These are phyloP conservation scores for Capromys pilorides DNA, from an alignment of 2,797 vertebrate genomes.

Conservation along the genomic window DNA sequence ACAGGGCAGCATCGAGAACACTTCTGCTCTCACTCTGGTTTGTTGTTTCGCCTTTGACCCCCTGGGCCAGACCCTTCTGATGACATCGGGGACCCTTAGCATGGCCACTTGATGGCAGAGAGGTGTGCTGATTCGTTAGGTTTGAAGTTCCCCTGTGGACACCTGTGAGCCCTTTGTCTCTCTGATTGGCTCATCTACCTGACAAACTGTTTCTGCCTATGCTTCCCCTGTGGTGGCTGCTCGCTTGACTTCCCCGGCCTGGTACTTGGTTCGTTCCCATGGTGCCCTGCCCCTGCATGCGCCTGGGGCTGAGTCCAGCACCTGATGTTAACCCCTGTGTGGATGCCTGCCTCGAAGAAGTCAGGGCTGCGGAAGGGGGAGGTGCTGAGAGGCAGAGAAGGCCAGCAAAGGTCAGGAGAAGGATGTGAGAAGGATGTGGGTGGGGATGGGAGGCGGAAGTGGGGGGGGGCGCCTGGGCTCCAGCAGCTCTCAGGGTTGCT, in stretches of 20 bases:
- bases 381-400: neutral
- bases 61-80: neutral
- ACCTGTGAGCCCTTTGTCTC: neutral
- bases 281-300: neutral
- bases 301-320: neutral
- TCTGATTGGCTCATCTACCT: neutral
- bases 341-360: neutral
- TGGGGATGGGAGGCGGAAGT: neutral
- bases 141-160: neutral
- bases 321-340: neutral
- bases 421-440: slow-evolving; percentile 45
- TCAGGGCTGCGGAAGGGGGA: neutral
- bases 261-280: neutral
- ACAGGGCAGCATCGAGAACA: rapidly evolving
- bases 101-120: neutral
- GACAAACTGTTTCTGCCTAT: neutral
- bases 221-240: too few species aligned
- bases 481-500: neutral
- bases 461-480: neutral
- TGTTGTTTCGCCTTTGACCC: neutral
- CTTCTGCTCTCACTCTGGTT: neutral
- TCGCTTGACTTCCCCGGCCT: neutral
- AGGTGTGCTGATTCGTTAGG: neutral
- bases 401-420: slow-evolving; percentile 34
- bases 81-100: neutral